Evolutionary conservation across 2,113 vertebrate species (phyloP).

Genomic region (Neomonachus schauinslandi): DNA sequence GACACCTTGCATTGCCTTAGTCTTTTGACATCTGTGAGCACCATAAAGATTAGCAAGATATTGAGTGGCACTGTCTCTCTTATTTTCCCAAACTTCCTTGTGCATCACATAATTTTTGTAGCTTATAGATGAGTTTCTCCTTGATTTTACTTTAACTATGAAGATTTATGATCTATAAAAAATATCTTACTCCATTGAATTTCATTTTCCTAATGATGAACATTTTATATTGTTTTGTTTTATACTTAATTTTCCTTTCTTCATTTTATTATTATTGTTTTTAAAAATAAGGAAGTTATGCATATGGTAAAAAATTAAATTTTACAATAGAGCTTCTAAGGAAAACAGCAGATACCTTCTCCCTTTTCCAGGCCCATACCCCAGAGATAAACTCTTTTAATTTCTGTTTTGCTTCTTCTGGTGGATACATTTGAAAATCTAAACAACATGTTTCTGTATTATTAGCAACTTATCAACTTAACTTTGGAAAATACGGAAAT

Average conservation of each 20-base stretch:
- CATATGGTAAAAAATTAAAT: neutral
- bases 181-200: neutral
- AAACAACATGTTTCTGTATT: neutral
- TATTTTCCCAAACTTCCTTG: neutral
- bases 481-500: neutral
- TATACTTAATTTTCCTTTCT: neutral
- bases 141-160: neutral
- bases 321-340: neutral
- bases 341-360: neutral
- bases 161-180: neutral
- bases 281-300: neutral
- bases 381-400: neutral
- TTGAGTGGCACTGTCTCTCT: neutral
- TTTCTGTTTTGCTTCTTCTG: neutral
- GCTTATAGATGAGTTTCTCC: neutral
- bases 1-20: neutral
- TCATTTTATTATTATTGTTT: neutral
- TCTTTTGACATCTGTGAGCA: neutral
- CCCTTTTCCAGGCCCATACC: neutral
- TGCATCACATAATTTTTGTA: neutral
- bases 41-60: neutral
- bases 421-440: neutral
- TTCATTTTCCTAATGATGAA: neutral
- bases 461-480: neutral
- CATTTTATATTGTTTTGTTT: neutral